Conservation (phyloP, 1,140 invertebrate species). For the Megalopta genalis region DNA sequence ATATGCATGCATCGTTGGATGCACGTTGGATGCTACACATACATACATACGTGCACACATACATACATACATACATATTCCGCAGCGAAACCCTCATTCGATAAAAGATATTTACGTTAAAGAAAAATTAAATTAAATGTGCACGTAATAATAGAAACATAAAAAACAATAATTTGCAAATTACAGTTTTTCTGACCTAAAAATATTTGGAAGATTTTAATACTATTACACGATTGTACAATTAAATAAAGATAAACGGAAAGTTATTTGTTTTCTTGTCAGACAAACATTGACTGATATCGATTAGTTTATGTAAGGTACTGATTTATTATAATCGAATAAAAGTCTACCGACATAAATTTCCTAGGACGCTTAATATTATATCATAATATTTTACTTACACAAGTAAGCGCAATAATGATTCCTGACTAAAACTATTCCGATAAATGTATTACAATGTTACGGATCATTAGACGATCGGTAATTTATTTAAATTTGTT, state of each 20-base stretch:
- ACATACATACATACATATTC: too few species aligned
- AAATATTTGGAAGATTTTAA: neutral
- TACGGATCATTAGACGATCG: constrained; percentile 21
- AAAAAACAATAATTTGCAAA: neutral
- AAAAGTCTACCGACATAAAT: constrained; percentile 34
- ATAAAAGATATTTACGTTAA: neutral
- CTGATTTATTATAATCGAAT: constrained; percentile 45
- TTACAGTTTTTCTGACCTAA: neutral
- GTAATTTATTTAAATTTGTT: constrained; percentile 34
- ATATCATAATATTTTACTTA: constrained; percentile 31
- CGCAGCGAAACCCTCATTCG: neutral
- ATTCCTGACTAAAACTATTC: constrained; percentile 28
- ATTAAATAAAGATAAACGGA: neutral
- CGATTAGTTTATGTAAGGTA: constrained; percentile 25
- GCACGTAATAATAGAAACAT: neutral
- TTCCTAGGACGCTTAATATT: constrained; percentile 30
- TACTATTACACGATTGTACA: neutral
- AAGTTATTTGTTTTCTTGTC: neutral
- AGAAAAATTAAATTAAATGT: neutral
- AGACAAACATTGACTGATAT: neutral
- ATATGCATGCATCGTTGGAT: too few species aligned
- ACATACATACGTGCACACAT: too few species aligned
- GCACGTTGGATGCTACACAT: too few species aligned
- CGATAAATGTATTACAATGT: constrained; percentile 47
- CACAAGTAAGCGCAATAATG: constrained; percentile 28